Percentiles rank a stretch among this genome's conserved stretches.
Evolutionary conservation across 1,140 invertebrate genomes (phyloP).

Genomic region (Thaumatotibia leucotreta): DNA sequence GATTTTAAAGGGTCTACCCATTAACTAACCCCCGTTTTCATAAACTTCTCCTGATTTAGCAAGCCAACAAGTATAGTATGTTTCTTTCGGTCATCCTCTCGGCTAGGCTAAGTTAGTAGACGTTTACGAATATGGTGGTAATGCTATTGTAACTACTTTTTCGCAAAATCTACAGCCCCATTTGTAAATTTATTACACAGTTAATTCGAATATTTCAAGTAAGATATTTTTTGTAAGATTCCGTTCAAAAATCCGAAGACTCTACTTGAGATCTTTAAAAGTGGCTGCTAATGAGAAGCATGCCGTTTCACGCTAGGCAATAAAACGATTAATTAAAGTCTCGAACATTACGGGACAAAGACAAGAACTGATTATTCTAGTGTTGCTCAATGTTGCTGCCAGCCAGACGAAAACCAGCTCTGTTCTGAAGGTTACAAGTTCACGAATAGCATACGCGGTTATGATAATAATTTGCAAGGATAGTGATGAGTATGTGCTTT

Average conservation of each 20-base stretch:
- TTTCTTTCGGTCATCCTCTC: too few relatives aligned
- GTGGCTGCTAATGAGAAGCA: background rate
- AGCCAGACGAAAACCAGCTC: slow-evolving; percentile 21
- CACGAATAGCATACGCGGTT: background rate
- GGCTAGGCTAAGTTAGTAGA: too few relatives aligned
- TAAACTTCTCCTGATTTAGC: too few relatives aligned
- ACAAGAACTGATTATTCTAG: slow-evolving; percentile 40
- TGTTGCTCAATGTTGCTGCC: slow-evolving; percentile 17
- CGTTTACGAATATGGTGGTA: too few relatives aligned
- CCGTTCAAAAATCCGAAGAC: background rate
- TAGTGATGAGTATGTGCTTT: slow-evolving; percentile 18
- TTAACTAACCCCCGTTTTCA: too few relatives aligned
- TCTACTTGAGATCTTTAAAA: background rate
- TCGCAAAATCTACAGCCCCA: too few relatives aligned
- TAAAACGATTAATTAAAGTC: slow-evolving; percentile 52
- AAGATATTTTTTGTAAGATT: background rate
- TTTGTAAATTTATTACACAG: too few relatives aligned
- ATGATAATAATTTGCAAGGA: slow-evolving; percentile 17
- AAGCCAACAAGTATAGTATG: too few relatives aligned
- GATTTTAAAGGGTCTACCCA: too few relatives aligned
- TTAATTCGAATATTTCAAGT: too few relatives aligned
- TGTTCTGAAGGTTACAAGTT: slow-evolving; percentile 18
- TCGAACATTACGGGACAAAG: slow-evolving; percentile 36
- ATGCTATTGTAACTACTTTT: too few relatives aligned
- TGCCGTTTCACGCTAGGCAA: slow-evolving; percentile 29